phyloP scores from a whole-genome alignment of 2,113 vertebrate genomes.

The Hystrix cristata region DNA sequence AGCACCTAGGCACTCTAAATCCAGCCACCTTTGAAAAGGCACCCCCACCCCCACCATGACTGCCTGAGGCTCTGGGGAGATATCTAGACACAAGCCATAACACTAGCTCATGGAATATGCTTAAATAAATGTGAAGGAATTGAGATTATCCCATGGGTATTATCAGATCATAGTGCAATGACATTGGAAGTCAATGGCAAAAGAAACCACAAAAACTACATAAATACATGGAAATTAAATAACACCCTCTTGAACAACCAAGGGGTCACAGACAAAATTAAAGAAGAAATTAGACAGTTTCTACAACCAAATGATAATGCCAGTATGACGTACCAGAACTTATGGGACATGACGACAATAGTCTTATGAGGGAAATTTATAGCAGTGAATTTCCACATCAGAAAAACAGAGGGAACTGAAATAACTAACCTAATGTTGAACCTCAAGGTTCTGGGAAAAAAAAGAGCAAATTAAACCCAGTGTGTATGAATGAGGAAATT shows the following conservation, averaged over 20 bases:
- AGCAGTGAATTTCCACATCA: not conserved
- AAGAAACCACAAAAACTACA: not conserved
- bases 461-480: not conserved
- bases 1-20: too few relatives aligned
- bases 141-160: not conserved
- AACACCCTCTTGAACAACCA: not conserved
- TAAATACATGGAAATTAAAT: not conserved
- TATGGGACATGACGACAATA: not conserved
- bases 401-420: not conserved
- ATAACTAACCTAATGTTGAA: not conserved
- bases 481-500: not conserved
- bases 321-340: not conserved
- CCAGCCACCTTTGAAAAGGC: too few relatives aligned
- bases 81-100: too few relatives aligned
- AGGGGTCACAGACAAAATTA: not conserved
- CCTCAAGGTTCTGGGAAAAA: not conserved
- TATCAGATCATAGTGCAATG: not conserved
- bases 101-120: not conserved
- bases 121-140: not conserved
- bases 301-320: not conserved
- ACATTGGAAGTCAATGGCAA: not conserved
- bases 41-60: too few relatives aligned
- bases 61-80: too few relatives aligned
- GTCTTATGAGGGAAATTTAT: not conserved
- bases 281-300: not conserved